Evolutionary conservation across 2,797 vertebrate genomes (phyloP).

Genomic region (Pitangus sulphuratus): DNA sequence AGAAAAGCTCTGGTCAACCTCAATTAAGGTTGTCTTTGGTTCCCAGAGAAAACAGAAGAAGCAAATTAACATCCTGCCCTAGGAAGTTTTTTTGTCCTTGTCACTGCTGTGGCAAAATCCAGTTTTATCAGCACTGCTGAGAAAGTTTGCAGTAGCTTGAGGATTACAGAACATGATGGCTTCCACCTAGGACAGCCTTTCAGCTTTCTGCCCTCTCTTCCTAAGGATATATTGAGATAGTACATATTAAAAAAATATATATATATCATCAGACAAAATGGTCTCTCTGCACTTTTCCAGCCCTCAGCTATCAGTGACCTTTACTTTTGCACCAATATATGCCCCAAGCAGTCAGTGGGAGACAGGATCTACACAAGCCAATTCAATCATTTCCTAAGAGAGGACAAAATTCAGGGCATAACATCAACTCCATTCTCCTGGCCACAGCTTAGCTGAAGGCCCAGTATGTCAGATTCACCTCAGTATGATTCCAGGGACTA

Average conservation of each 20-base stretch:
- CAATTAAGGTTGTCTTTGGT: neutral
- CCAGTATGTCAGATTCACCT: slow-evolving; percentile 29
- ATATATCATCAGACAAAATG: neutral
- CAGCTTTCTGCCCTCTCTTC: neutral
- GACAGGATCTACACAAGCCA: neutral
- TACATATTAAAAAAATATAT: neutral
- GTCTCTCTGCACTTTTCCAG: neutral
- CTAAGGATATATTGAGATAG: neutral
- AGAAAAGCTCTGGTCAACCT: neutral
- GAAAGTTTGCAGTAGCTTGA: neutral
- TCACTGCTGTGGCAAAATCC: neutral
- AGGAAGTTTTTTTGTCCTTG: neutral
- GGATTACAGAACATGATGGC: neutral
- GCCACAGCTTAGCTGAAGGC: slow-evolving; percentile 11
- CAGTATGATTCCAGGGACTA: neutral
- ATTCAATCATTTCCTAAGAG: neutral
- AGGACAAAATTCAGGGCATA: neutral
- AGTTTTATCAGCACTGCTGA: neutral
- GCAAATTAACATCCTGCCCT: neutral
- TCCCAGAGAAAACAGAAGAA: neutral
- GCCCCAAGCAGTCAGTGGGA: neutral
- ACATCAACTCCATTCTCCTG: slow-evolving; percentile 4
- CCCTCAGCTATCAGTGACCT: neutral
- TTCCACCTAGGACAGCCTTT: neutral
- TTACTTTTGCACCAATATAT: neutral